Conservation (phyloP, 2,113 vertebrate species). For the Anhinga anhinga region DNA sequence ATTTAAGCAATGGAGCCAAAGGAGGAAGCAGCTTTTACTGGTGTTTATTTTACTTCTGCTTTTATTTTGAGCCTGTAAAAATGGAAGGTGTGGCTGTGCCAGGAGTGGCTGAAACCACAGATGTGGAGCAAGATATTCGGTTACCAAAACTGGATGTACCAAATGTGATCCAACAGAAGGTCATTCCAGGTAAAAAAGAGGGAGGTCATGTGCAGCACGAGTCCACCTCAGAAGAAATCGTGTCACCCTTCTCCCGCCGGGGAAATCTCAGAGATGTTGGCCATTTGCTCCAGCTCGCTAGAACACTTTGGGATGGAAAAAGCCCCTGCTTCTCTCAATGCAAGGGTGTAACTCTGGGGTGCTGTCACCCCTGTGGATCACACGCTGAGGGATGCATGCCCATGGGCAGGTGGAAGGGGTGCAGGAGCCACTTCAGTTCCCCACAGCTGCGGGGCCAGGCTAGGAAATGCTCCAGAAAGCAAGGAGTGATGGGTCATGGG, state of each 20-base stretch:
- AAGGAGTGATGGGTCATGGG: not conserved
- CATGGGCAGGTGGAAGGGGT: not conserved
- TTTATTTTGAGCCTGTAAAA: not conserved
- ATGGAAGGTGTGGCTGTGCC: not conserved
- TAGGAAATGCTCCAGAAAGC: not conserved
- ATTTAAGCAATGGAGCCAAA: not conserved
- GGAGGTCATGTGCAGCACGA: rapidly evolving
- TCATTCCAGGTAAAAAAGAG: not conserved
- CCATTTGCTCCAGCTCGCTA: rapidly evolving
- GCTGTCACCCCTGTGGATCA: not conserved
- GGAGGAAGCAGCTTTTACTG: not conserved
- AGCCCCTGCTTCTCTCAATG: not conserved
- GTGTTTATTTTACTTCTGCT: not conserved
- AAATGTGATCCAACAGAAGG: not conserved
- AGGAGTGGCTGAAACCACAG: not conserved
- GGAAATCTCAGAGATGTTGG: not conserved
- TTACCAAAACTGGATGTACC: not conserved
- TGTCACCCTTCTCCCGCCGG: too few species aligned
- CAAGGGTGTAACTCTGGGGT: not conserved
- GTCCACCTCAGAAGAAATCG: rapidly evolving
- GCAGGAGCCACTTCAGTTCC: not conserved
- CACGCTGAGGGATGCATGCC: not conserved
- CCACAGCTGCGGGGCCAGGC: not conserved
- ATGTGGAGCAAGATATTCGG: not conserved
- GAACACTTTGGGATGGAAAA: not conserved